Conservation (phyloP, 35 echinoderm and acorn worm species). For the Eucidaris tribuloides region DNA sequence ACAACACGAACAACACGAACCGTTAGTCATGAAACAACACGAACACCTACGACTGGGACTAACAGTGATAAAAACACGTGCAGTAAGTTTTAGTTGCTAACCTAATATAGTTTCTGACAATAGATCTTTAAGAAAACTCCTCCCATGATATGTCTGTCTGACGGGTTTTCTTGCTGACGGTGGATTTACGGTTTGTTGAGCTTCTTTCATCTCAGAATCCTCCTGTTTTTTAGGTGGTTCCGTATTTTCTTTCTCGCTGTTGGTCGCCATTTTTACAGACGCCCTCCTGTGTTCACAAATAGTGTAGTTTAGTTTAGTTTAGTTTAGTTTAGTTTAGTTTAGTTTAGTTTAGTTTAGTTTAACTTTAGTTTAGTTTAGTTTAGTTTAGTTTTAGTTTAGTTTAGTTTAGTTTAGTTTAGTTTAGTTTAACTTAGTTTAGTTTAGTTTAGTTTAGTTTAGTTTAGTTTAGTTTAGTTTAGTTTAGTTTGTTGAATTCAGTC, state of each 20-base stretch:
- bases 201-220: no score
- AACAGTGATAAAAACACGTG: not conserved
- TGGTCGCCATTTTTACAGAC: slow-evolving; percentile 15
- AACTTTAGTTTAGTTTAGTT: no score
- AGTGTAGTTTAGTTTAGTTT: no score
- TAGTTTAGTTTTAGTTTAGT: no score
- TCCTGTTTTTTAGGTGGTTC: not conserved
- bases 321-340: no score
- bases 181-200: not conserved
- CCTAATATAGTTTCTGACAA: slow-evolving; percentile 11
- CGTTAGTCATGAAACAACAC: not conserved
- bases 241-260: not conserved
- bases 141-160: not conserved
- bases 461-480: no score
- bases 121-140: slow-evolving; percentile 7
- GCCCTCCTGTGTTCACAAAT: no score
- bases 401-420: no score
- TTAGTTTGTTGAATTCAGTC: no score
- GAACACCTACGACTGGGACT: not conserved
- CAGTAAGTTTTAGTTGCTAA: not conserved
- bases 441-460: no score
- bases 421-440: no score
- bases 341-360: no score
- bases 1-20: not conserved
- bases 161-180: not conserved